Base-by-base conservation (phyloP, 2,113 vertebrate genomes). In the Catagonus wagneri region DNA sequence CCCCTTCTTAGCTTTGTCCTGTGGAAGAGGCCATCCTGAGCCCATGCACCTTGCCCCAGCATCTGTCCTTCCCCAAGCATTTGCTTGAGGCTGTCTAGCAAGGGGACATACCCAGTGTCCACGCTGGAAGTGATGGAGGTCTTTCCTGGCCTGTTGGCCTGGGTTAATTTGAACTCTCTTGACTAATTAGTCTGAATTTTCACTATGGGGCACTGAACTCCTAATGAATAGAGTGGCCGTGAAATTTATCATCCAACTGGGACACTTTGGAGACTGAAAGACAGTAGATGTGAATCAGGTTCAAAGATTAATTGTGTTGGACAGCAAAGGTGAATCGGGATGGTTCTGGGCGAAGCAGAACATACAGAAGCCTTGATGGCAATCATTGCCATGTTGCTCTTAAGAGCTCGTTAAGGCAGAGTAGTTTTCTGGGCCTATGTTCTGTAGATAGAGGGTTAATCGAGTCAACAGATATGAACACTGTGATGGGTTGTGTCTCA, bases 171-270 rank as follows among this genome's bases (percentile, higher is more conserved):
- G 75, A 83, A 50, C 8, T 78, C 36, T 76, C 52, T 79, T 32
- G 16, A 65, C 9, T 88, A 66, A 78, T 83, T 93, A 83, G n/a
- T 79, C 23, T 69, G 89, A 11, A 58, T 56, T 96, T 97, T 96
- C 60, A 75, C 68, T 96, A 29, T 54, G 93, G 63, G 19, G 96
- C 85, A 80, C 93, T 36, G 63, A 54, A 54, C 60, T 85, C 39
- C 9, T 36, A 56, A 85, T 27, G 3, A 44, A 39, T 29, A 71
- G 56, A 54, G 54, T 69, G 19, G 32, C 56, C 25, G 3, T 34
- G 68, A 86, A 69, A 39, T 71, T 25, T 54, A 16, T 90, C 44
- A 20, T 71, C 78, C 50, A 68, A 44, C 7, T 20, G 68, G 14
- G 29, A 32, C 25, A 22, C 60, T 65, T 75, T 20, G 27, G 68